Evolutionary conservation across 2,113 vertebrate species (phyloP).

Genomic region (Rhinoderma darwinii): DNA sequence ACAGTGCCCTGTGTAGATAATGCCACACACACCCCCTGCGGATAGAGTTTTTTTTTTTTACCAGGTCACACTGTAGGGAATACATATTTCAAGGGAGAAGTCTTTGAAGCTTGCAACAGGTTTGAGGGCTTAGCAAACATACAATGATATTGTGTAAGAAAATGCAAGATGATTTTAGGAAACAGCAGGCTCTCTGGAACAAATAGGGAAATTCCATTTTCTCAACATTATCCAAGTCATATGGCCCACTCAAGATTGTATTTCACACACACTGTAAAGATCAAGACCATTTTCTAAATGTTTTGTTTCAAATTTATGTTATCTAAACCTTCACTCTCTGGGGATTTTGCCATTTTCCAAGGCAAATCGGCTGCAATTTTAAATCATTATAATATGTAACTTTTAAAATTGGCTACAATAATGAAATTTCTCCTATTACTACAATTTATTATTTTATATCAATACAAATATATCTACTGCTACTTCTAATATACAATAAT

Average conservation of each 20-base stretch:
- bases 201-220: constrained; percentile 40
- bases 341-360: not conserved
- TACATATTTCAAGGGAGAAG: not conserved
- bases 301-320: not conserved
- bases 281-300: constrained; percentile 9
- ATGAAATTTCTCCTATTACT: not conserved
- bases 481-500: not conserved
- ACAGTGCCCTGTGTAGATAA: no score
- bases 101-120: constrained; percentile 9
- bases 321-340: not conserved
- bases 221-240: constrained; percentile 36
- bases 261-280: constrained; percentile 1
- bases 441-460: not conserved
- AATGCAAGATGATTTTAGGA: constrained; percentile 7
- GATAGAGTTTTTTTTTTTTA: no score
- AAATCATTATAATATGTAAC: not conserved
- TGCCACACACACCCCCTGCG: no score
- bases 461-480: not conserved
- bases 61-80: not conserved
- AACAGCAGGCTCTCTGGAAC: constrained; percentile 36
- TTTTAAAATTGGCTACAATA: not conserved
- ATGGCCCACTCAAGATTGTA: constrained; percentile 7
- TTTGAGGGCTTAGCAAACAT: constrained; percentile 13
- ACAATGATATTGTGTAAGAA: constrained; percentile 6
- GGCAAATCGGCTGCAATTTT: not conserved